Percentiles rank a stretch among this genome's conserved stretches.
These are phyloP conservation scores for Galbula dea DNA, from an alignment of 2,113 vertebrate species.

Conservation along the genomic window DNA sequence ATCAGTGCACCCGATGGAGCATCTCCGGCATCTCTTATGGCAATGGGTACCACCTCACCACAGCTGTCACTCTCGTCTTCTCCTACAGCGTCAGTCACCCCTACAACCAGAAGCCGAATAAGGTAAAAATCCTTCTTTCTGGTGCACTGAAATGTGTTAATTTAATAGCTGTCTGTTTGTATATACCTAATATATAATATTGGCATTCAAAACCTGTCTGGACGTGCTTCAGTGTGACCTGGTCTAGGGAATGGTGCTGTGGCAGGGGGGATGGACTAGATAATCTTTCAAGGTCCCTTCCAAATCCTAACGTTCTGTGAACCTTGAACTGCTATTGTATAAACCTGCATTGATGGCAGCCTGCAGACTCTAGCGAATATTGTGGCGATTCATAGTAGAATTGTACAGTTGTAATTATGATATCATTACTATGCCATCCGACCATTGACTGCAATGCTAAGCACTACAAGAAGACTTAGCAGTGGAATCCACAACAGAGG, in stretches of 20 bases:
- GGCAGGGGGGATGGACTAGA: too few species aligned
- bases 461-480: not conserved
- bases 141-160: not conserved
- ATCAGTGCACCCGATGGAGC: constrained; percentile 82
- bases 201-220: too few species aligned
- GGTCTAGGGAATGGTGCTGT: too few species aligned
- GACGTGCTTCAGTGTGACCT: too few species aligned
- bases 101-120: constrained; percentile 89
- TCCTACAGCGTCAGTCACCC: constrained; percentile 90
- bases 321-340: not conserved
- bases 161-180: not conserved
- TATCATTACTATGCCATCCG: not conserved
- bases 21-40: constrained; percentile 84
- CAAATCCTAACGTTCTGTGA: too few species aligned
- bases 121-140: constrained; percentile 69
- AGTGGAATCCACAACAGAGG: not conserved
- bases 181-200: accelerated
- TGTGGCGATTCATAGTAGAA: not conserved
- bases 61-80: constrained; percentile 84
- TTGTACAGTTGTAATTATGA: not conserved
- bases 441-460: not conserved
- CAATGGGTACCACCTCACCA: constrained; percentile 85
- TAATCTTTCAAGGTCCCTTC: too few species aligned
- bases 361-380: not conserved
- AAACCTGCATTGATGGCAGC: not conserved